phyloP scores from a whole-genome alignment of 1,140 invertebrate genomes.

The Notospermus geniculatus region DNA sequence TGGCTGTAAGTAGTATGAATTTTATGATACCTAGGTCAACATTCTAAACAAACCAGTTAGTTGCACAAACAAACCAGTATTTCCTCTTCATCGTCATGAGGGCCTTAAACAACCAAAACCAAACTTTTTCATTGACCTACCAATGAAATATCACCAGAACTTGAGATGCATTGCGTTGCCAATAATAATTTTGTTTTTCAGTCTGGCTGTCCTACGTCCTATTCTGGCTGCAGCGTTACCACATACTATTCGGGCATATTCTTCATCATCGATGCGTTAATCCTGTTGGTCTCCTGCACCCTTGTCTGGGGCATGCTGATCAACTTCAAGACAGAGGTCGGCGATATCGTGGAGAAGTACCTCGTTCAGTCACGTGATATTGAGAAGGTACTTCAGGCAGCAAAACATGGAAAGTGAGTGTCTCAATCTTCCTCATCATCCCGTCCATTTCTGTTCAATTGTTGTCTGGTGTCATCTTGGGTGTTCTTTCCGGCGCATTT shows the following conservation, averaged over 20 bases:
- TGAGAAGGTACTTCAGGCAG: constrained; percentile 41
- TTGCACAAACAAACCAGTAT: background rate
- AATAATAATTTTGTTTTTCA: too few species aligned
- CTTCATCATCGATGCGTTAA: constrained; percentile 33
- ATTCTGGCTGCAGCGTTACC: constrained; percentile 31
- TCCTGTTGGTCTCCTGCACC: constrained; percentile 31
- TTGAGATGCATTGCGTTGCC: too few species aligned
- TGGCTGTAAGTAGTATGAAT: background rate
- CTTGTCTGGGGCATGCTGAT: constrained; percentile 31
- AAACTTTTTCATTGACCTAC: too few species aligned
- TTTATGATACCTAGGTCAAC: background rate
- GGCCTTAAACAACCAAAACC: too few species aligned
- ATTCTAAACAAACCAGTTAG: too few species aligned
- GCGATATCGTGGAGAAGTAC: constrained; percentile 44
- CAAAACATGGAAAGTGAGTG: constrained; percentile 36
- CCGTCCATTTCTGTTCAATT: too few species aligned
- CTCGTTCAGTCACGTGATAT: constrained; percentile 47
- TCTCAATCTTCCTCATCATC: too few species aligned
- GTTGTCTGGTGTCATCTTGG: too few species aligned
- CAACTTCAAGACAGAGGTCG: constrained; percentile 47
- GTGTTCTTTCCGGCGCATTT: too few species aligned
- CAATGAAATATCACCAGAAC: too few species aligned
- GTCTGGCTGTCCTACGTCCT: background rate
- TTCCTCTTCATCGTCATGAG: background rate
- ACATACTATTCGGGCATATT: constrained; percentile 41